A percentile compares a stretch with the other conserved stretches of the same genome.
phyloP scores from a whole-genome alignment of 2,797 vertebrate species.

The Gambusia yucatana region DNA sequence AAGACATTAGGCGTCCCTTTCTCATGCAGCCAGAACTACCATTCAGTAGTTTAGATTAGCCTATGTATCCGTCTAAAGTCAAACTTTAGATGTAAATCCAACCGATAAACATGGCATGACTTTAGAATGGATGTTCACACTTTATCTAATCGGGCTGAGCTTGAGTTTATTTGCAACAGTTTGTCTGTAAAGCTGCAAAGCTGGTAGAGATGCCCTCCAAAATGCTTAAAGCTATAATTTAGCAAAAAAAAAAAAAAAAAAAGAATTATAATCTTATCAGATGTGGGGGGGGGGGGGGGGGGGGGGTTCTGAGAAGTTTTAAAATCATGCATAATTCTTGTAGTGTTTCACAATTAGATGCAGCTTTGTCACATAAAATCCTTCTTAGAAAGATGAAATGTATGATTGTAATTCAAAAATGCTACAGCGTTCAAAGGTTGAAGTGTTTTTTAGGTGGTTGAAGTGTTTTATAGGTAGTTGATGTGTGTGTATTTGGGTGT shows the following conservation, averaged over 20 bases:
- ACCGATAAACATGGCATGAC: background rate
- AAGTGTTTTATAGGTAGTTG: slow-evolving; percentile 16
- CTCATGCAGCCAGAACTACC: background rate
- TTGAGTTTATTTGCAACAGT: background rate
- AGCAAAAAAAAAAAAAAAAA: background rate
- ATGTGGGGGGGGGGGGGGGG: background rate
- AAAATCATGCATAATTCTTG: background rate
- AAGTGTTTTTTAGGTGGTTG: slow-evolving; percentile 10
- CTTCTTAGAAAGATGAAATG: background rate
- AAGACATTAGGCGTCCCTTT: background rate
- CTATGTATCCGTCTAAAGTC: background rate
- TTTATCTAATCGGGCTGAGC: background rate
- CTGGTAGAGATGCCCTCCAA: background rate
- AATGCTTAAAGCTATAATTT: background rate
- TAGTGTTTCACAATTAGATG: background rate
- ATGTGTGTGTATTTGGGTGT: background rate
- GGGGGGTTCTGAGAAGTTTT: background rate
- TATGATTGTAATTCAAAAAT: background rate
- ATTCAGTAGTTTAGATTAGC: background rate
- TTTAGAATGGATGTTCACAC: background rate
- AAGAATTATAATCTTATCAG: background rate
- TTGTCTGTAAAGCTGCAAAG: background rate
- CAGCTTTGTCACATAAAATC: background rate
- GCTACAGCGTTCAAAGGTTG: background rate
- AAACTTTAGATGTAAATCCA: background rate